Conservation (phyloP, 1,140 invertebrate species). For the Papilio glaucus region DNA sequence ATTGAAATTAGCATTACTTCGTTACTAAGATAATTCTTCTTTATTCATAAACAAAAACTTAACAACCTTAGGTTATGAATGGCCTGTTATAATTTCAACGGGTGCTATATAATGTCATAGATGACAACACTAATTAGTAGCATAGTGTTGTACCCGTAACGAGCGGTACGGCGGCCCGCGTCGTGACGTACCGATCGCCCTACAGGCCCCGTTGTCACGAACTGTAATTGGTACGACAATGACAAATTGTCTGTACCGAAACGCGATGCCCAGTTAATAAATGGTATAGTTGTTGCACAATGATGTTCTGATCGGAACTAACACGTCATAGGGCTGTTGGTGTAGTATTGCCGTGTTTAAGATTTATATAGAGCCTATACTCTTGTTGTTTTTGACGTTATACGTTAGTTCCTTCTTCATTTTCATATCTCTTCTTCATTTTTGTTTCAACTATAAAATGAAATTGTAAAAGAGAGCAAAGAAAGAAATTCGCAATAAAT, state of each 20-base stretch:
- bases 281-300: constrained; percentile 15
- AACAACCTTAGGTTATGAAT: not conserved
- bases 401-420: not conserved
- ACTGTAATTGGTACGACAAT: constrained; percentile 37
- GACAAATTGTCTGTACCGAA: constrained; percentile 32
- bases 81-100: not conserved
- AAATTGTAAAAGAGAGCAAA: not conserved
- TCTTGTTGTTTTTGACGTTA: no score
- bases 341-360: constrained; percentile 3
- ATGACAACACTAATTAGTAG: constrained; percentile 28
- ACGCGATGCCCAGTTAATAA: constrained; percentile 21
- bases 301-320: not conserved
- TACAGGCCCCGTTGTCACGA: constrained; percentile 31
- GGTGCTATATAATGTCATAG: not conserved
- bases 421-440: not conserved
- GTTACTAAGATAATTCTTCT: no score
- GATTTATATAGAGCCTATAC: no score
- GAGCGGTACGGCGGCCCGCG: not conserved
- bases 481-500: constrained; percentile 12
- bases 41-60: no score
- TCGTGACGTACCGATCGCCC: constrained; percentile 37
- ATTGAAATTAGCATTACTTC: no score
- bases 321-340: not conserved
- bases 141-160: constrained; percentile 12
- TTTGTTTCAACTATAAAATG: not conserved